phyloP scores from a whole-genome alignment of 2,797 vertebrate species.

The Leucoraja ocellata region DNA sequence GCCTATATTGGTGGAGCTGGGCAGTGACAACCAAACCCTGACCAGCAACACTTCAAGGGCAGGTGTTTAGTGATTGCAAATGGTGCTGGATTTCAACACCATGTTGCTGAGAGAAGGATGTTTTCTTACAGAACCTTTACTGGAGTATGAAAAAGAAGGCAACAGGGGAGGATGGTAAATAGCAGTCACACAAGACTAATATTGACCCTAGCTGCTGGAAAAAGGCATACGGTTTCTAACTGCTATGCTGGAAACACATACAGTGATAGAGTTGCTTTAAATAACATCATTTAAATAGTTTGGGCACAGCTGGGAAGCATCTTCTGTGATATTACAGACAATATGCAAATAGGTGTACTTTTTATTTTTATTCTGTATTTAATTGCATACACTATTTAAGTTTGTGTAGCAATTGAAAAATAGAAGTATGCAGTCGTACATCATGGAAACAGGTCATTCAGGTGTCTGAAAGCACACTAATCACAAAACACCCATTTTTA shows the following conservation, averaged over 20 bases:
- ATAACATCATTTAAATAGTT: background rate
- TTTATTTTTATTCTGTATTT: background rate
- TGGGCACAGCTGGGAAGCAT: slow-evolving; percentile 5
- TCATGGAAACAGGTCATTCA: too few species aligned
- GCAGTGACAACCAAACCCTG: too few species aligned
- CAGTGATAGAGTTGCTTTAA: background rate
- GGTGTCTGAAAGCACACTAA: too few species aligned
- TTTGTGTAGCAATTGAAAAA: too few species aligned
- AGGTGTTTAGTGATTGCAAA: background rate
- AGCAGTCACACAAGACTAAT: background rate
- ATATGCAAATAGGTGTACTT: background rate
- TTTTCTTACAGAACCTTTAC: background rate
- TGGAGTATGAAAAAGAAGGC: background rate
- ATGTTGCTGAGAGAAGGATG: background rate
- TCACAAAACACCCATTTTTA: too few species aligned
- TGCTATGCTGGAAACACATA: background rate
- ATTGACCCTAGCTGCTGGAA: background rate
- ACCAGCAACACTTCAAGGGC: too few species aligned
- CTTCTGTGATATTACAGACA: background rate
- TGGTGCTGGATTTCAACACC: background rate
- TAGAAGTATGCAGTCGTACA: too few species aligned
- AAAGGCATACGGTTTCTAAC: background rate
- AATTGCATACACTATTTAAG: background rate
- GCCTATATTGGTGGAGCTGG: too few species aligned
- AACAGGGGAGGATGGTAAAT: background rate